Evolutionary conservation across 2,113 vertebrate species (phyloP).

Genomic region (Dipodomys spectabilis): DNA sequence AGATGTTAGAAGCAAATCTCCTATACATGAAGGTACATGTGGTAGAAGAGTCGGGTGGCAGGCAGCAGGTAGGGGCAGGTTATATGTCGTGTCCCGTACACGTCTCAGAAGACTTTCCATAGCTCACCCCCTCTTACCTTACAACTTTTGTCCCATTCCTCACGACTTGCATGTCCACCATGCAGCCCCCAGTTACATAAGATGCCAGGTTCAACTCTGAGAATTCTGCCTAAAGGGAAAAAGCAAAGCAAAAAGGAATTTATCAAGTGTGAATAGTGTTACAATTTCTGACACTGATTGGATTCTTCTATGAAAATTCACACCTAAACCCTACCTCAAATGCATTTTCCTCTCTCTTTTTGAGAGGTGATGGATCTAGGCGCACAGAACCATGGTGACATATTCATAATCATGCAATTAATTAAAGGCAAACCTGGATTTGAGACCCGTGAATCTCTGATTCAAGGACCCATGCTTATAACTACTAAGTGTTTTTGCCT

Average conservation of each 20-base stretch:
- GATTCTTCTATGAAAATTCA: accelerated
- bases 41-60: accelerated
- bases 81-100: background rate
- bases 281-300: background rate
- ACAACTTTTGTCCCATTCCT: slow-evolving; percentile 95
- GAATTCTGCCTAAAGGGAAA: slow-evolving; percentile 92
- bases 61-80: background rate
- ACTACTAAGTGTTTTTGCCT: background rate
- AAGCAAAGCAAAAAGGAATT: slow-evolving; percentile 63
- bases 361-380: slow-evolving; percentile 3
- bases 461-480: background rate
- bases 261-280: background rate
- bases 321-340: background rate
- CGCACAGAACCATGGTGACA: background rate
- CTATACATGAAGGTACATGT: accelerated
- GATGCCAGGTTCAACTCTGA: slow-evolving; percentile 96
- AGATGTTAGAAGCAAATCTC: background rate
- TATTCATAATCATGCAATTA: background rate
- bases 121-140: slow-evolving; percentile 88
- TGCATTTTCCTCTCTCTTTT: background rate
- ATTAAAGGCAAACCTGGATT: background rate
- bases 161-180: slow-evolving; percentile 96
- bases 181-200: slow-evolving; percentile 93
- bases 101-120: background rate
- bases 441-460: background rate